phyloP scores from a whole-genome alignment of 2,113 vertebrate genomes.

The Perca schrenkii region DNA sequence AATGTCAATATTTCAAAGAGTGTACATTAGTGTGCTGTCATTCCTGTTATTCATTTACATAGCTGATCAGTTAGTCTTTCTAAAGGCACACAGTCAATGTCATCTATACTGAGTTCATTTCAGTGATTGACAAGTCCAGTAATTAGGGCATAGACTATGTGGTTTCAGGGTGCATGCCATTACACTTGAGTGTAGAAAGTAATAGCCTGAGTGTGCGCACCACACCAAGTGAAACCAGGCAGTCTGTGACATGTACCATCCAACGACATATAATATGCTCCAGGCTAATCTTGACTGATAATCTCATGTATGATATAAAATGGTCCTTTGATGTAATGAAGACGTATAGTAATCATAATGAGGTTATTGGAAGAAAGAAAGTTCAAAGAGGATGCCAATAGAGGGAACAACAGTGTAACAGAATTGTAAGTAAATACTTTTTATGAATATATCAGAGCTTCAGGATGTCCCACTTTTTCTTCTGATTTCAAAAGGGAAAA shows the following conservation, averaged over 20 bases:
- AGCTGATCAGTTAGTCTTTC: background rate
- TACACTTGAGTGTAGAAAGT: conserved; percentile 18
- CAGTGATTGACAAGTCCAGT: conserved; percentile 27
- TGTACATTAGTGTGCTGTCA: conserved; percentile 18
- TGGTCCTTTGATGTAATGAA: background rate
- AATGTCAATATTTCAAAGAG: conserved; percentile 34
- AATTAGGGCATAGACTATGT: conserved; percentile 26
- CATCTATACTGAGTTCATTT: conserved; percentile 29
- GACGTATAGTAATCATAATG: conserved; percentile 3
- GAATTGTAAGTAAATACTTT: background rate
- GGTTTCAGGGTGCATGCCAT: conserved; percentile 10
- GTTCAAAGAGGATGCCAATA: conserved; percentile 10
- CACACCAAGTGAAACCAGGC: background rate
- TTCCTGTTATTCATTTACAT: conserved; percentile 17
- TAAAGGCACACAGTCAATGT: conserved; percentile 22
- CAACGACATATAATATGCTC: background rate
- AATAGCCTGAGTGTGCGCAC: background rate
- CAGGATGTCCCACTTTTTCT: background rate
- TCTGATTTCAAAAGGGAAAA: conserved; percentile 21
- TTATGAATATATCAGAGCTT: conserved; percentile 11
- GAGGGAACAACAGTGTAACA: background rate
- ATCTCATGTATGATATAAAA: background rate
- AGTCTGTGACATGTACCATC: background rate
- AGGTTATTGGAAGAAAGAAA: background rate
- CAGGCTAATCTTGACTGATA: conserved; percentile 1